Base-by-base conservation (phyloP, 2,888 invertebrate species). In the Parapristionchus giblindavisi region DNA sequence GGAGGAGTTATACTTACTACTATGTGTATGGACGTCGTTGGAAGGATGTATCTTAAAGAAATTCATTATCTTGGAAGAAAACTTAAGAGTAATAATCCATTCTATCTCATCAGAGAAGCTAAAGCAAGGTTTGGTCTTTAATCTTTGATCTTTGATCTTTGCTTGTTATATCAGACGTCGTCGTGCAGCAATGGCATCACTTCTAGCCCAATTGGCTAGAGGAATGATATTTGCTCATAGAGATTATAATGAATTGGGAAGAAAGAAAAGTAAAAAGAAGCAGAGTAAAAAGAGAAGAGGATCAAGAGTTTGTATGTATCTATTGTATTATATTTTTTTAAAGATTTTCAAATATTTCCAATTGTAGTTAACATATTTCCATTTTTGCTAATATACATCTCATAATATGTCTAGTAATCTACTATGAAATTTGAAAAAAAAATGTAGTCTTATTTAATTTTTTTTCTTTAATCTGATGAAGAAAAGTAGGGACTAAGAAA, bases 161-260 rank as follows among this genome's bases (percentile, higher is more conserved):
- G n/a, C n/a, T n/a, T 27, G 5, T n/a, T 29, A 14, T 51, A 77
- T 40, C 75, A 83, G 87, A 75, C 79, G 85, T 56, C 80, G 87
- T 2, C 80, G 87, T 8, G 81, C 80, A 29, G 87, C 86, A 14
- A 87, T 87, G 87, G 87, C 87, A 24, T 82, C 83, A 27, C 76
- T 87, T n/a, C 63, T 87, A 66, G 86, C 87, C 6, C 87, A 87
- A 71, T 75, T 87, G 36, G 87, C 87, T 0, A 80, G 80, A 29
- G 87, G 87, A 65, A 87, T 87, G 87, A 87, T 87, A 27, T 87
- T 87, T 75, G 87, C 87, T 21, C 87, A 87, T 71, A 79, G 83
- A 65, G 85, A 86, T 72, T 87, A 84, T 75, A 81, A 78, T 29
- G 87, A 87, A 58, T 77, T 87, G 70, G 76, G 84, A 24, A 65